Conservation (phyloP, 2,797 vertebrate species). For the Naso thynnoides region DNA sequence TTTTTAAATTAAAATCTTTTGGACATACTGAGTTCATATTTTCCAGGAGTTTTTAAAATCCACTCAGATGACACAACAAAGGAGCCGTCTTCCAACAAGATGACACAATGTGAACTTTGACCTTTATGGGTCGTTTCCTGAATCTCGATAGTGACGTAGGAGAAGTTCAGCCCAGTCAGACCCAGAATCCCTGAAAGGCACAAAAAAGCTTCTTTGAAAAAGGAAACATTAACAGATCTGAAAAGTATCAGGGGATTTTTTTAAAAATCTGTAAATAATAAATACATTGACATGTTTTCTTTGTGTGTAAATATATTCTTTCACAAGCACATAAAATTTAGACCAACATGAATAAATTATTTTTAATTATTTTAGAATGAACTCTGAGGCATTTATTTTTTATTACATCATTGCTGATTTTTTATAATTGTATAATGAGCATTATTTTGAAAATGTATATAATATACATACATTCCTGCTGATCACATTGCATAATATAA, state of each 20-base stretch:
- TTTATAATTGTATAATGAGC: neutral
- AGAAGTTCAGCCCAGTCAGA: conserved; percentile 46
- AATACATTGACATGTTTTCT: neutral
- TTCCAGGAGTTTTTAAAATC: conserved; percentile 60
- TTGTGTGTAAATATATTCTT: neutral
- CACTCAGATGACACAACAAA: conserved; percentile 63
- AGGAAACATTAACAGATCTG: neutral
- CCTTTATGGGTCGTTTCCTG: conserved; percentile 48
- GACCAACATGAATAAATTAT: neutral
- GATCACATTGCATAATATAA: neutral
- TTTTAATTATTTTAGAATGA: neutral
- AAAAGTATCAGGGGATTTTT: neutral
- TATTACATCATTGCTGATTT: neutral
- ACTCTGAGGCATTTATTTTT: neutral
- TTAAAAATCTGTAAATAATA: neutral
- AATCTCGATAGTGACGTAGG: conserved; percentile 63
- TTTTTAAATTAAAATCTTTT: neutral
- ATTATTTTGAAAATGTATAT: conserved; percentile 9
- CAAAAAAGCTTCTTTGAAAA: neutral
- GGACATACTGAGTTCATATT: conserved; percentile 68
- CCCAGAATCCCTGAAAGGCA: conserved; percentile 52
- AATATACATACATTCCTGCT: neutral
- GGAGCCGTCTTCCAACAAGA: conserved; percentile 62
- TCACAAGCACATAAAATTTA: neutral
- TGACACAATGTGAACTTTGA: conserved; percentile 65